Evolutionary conservation across 2,888 invertebrate species (phyloP).

Genomic region (Leptinotarsa rubiginosa): DNA sequence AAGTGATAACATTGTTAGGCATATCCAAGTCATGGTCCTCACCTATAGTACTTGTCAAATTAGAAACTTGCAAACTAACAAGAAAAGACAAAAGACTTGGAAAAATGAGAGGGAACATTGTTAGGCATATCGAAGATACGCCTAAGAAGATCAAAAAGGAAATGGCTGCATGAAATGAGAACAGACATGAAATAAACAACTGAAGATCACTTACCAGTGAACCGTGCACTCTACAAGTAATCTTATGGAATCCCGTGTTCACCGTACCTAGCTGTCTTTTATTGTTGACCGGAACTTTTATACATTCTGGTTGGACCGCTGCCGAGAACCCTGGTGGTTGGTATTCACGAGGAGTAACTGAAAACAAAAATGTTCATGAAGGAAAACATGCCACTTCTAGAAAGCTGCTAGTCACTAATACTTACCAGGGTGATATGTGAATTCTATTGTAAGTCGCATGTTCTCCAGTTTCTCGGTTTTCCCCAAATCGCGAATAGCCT

Average conservation of each 20-base stretch:
- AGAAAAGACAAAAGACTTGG: too few species aligned
- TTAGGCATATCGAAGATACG: too few species aligned
- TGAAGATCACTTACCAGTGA: constrained; percentile 21
- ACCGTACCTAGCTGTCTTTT: constrained; percentile 22
- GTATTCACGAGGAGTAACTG: constrained; percentile 35
- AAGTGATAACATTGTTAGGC: too few species aligned
- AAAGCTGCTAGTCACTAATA: neutral
- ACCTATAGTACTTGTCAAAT: too few species aligned
- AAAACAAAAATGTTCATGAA: constrained; percentile 25
- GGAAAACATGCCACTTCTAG: neutral
- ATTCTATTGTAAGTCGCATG: constrained; percentile 30
- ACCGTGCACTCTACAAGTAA: constrained; percentile 27
- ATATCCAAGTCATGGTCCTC: too few species aligned
- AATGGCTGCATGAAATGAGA: too few species aligned
- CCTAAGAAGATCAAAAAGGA: too few species aligned
- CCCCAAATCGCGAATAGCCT: constrained; percentile 30
- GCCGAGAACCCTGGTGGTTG: constrained; percentile 35
- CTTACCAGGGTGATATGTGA: constrained; percentile 34
- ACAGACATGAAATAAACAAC: too few species aligned
- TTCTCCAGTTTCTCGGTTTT: constrained; percentile 25
- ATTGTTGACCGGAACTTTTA: neutral
- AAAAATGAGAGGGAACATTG: too few species aligned
- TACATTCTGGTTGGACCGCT: constrained; percentile 21
- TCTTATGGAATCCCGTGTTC: constrained; percentile 39
- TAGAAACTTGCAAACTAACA: too few species aligned